These are phyloP conservation scores for Drosophila rellima DNA, from an alignment of 2,888 invertebrate species.

Conservation along the genomic window DNA sequence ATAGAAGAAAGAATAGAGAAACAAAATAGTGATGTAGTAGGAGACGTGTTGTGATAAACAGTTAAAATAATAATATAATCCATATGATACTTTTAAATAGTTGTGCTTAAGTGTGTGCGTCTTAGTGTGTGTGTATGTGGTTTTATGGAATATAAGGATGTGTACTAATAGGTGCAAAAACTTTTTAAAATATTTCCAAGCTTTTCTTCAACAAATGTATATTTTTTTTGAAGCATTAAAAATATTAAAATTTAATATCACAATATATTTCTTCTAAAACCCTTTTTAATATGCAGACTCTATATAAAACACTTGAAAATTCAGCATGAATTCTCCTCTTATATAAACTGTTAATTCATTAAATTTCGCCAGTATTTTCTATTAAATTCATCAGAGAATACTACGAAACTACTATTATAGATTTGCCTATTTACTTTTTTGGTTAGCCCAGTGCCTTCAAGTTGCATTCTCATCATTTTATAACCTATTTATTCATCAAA, in stretches of 20 bases:
- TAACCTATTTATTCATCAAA: not conserved
- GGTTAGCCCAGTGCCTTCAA: not conserved
- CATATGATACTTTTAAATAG: slow-evolving; percentile 26
- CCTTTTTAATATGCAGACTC: too few species aligned
- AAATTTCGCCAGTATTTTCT: not conserved
- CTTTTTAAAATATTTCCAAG: slow-evolving; percentile 25
- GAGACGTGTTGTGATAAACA: slow-evolving; percentile 43
- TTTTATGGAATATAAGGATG: slow-evolving; percentile 13
- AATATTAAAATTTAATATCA: too few species aligned
- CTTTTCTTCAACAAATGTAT: not conserved
- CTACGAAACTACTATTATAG: not conserved
- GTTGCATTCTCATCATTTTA: not conserved
- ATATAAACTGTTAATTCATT: not conserved
- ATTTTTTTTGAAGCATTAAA: not conserved
- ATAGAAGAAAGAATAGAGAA: slow-evolving; percentile 83
- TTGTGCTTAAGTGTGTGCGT: slow-evolving; percentile 18
- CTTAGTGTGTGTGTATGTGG: slow-evolving; percentile 8
- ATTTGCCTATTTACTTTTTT: not conserved
- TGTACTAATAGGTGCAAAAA: slow-evolving; percentile 24
- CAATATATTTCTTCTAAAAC: too few species aligned
- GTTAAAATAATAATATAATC: slow-evolving; percentile 22
- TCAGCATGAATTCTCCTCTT: too few species aligned
- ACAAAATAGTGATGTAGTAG: slow-evolving; percentile 68
- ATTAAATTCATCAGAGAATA: too few species aligned
- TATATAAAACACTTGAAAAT: too few species aligned